Base-by-base conservation (phyloP, 2,888 invertebrate genomes). In the Yponomeuta evonymella region DNA sequence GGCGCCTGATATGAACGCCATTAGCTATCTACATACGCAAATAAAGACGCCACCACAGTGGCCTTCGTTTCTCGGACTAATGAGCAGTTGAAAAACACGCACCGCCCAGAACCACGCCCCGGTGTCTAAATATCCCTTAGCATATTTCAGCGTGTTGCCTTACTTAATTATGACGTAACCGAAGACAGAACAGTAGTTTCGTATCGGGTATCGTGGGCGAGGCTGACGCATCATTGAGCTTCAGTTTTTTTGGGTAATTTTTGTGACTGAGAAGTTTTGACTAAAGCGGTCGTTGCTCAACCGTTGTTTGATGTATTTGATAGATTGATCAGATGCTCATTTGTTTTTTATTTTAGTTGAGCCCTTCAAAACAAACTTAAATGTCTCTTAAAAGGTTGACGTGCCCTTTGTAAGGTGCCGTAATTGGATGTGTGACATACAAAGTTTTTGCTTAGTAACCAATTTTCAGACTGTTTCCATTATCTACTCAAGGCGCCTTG, bases 151-250 rank as follows among this genome's bases (percentile, higher is more conserved):
- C 66, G 48, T 70, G 48, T 64, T 51, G 71, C 81, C 79, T 77
- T 78, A 74, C 75, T 79, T 81, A 84, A 86, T 88, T 84, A 88
- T 82, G 81, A 82, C 77, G 86, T 84, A 85, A 88, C 75, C 71
- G 79, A 78, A 88, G 75, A 83, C 83, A 75, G 75, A 82, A 82
- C 85, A 83, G 81, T 80, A 81, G 85, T 82, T 79, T 75, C 72
- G 78, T 78, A 76, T 82, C 81, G 72, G 73, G 73, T 81, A 74
- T 75, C 80, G 71, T 70, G 76, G 76, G 75, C 74, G 73, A 72
- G 70, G 70, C 73, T 73, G 75, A 78, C 79, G 79, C 81, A 82
- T 80, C 79, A 76, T 72, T 75, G 80, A 84, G 84, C 80, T 83
- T 43, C 76, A 72, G 74, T 72, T 66, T 36, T 23, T 43, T 10